These are phyloP conservation scores for Siniperca scherzeri DNA, from an alignment of 2,797 vertebrate genomes.

Conservation along the genomic window DNA sequence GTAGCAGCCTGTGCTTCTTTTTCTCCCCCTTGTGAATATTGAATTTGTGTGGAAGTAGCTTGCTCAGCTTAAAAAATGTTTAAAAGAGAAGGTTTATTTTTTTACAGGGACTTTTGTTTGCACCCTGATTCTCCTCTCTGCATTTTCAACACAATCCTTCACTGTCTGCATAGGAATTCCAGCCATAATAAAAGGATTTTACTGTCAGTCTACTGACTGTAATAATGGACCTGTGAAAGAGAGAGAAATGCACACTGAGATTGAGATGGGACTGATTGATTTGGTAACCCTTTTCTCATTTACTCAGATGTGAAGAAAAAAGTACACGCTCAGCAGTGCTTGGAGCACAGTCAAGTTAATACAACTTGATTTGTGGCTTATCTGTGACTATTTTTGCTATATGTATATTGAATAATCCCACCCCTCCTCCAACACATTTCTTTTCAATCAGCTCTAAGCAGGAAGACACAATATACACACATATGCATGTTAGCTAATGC, in stretches of 20 bases:
- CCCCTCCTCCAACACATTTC: conserved; percentile 37
- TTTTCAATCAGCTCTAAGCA: conserved; percentile 36
- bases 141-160: conserved; percentile 26
- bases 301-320: conserved; percentile 21
- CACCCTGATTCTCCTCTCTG: background rate
- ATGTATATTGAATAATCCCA: conserved; percentile 38
- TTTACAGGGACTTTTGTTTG: conserved; percentile 15
- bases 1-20: background rate
- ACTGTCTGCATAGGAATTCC: conserved; percentile 12
- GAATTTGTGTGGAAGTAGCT: conserved; percentile 10
- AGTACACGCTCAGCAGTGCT: conserved; percentile 1
- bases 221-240: conserved; percentile 20
- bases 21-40: conserved; percentile 18
- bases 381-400: conserved; percentile 36
- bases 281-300: background rate
- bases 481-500: conserved; percentile 18
- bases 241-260: background rate
- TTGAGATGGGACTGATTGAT: conserved; percentile 20
- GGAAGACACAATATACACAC: background rate
- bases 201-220: background rate
- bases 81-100: conserved; percentile 29
- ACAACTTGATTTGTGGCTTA: conserved; percentile 39
- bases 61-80: conserved; percentile 14
- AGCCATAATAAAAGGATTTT: conserved; percentile 9
- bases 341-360: conserved; percentile 18